These are phyloP conservation scores for Rhingia rostrata DNA, from an alignment of 2,888 invertebrate genomes.

Conservation along the genomic window DNA sequence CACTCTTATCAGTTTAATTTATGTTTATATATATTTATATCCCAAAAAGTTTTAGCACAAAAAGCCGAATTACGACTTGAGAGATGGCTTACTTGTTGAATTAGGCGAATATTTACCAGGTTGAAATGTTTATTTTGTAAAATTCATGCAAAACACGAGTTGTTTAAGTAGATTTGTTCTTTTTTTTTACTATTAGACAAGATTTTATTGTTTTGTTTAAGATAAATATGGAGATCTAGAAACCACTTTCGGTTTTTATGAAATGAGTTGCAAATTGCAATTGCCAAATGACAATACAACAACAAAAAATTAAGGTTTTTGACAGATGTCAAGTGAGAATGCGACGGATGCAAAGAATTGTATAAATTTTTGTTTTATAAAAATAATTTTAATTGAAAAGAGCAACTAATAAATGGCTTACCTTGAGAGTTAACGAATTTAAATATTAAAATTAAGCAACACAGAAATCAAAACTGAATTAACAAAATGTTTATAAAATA, in stretches of 20 bases:
- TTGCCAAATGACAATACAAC: background rate
- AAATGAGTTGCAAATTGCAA: conserved; percentile 28
- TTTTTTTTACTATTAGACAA: background rate
- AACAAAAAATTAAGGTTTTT: background rate
- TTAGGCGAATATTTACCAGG: conserved; percentile 21
- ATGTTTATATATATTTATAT: background rate
- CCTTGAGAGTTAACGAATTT: conserved; percentile 6
- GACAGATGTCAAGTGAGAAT: conserved; percentile 46
- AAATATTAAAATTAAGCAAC: background rate
- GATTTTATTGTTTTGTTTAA: conserved; percentile 5
- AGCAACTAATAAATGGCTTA: background rate
- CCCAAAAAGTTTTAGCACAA: background rate
- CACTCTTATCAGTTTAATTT: background rate
- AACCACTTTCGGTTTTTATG: conserved; percentile 28
- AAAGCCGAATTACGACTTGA: background rate
- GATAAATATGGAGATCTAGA: background rate
- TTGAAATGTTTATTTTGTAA: background rate
- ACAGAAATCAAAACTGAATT: conserved; percentile 12
- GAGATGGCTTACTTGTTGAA: background rate
- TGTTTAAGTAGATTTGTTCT: background rate
- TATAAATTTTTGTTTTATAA: conserved; percentile 5
- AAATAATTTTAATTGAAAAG: background rate
- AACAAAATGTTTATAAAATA: conserved; percentile 25
- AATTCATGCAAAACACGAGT: too few species aligned
- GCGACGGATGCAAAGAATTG: background rate